phyloP scores from a whole-genome alignment of 2,113 vertebrate species.

The Octodon degus region DNA sequence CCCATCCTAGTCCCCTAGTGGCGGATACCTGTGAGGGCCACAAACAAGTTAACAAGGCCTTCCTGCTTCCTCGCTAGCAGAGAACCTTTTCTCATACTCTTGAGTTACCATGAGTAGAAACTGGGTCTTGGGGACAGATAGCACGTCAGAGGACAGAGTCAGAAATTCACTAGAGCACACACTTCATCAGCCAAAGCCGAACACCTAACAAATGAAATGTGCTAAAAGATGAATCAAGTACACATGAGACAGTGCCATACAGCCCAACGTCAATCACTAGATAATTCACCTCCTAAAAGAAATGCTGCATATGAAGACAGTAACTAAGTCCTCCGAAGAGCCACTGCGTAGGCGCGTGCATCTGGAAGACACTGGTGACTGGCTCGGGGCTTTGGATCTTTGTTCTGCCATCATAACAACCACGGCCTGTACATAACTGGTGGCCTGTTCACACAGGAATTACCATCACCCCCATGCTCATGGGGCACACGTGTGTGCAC shows the following conservation, averaged over 20 bases:
- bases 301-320: slow-evolving; percentile 37
- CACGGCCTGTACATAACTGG: neutral
- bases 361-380: neutral
- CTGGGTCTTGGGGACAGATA: neutral
- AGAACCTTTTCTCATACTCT: neutral
- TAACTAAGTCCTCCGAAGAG: slow-evolving; percentile 32
- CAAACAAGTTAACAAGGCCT: neutral
- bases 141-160: neutral
- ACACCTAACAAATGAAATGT: slow-evolving; percentile 1
- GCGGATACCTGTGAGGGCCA: neutral
- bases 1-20: neutral
- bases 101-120: neutral
- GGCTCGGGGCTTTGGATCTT: neutral
- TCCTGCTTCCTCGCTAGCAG: slow-evolving; percentile 22
- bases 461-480: neutral
- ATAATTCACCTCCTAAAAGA: slow-evolving; percentile 32
- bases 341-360: neutral
- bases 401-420: neutral
- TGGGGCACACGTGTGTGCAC: neutral
- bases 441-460: neutral
- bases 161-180: neutral
- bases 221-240: slow-evolving; percentile 23
- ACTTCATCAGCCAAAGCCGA: slow-evolving; percentile 45
- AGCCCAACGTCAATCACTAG: slow-evolving; percentile 43
- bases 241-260: slow-evolving; percentile 14